A percentile compares a stretch with the other conserved stretches of the same genome.
phyloP scores from a whole-genome alignment of 1,140 invertebrate species.

The Drosophila eugracilis region DNA sequence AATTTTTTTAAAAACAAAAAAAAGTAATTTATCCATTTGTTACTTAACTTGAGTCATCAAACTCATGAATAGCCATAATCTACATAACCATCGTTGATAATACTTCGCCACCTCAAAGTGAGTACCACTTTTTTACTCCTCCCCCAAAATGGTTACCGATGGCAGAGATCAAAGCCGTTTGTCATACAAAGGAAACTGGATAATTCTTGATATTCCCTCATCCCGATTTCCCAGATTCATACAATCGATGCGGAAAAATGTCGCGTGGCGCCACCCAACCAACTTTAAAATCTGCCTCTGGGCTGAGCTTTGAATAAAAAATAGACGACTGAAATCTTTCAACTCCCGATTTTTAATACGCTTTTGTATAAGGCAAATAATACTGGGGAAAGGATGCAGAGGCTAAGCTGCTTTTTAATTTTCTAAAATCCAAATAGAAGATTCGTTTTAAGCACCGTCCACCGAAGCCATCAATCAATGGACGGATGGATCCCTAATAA shows the following conservation, averaged over 20 bases:
- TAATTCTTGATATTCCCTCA: constrained; percentile 14
- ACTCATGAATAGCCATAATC: background rate
- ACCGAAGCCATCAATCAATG: constrained; percentile 71
- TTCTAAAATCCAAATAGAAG: constrained; percentile 62
- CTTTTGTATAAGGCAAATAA: constrained; percentile 70
- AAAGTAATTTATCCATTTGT: background rate
- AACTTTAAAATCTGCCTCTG: constrained; percentile 46
- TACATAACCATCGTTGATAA: constrained; percentile 8
- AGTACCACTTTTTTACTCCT: constrained; percentile 1
- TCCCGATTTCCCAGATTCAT: constrained; percentile 1
- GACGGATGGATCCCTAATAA: constrained; percentile 54
- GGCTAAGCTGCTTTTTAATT: constrained; percentile 77
- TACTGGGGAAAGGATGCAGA: constrained; percentile 20
- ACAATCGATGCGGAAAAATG: constrained; percentile 74
- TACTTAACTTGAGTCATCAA: background rate
- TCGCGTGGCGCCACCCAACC: constrained; percentile 66
- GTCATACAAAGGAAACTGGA: constrained; percentile 54
- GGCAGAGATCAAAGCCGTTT: constrained; percentile 60
- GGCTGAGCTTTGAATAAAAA: constrained; percentile 12
- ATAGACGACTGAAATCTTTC: constrained; percentile 33
- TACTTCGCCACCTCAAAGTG: constrained; percentile 21
- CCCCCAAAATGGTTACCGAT: background rate
- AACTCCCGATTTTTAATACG: constrained; percentile 54
- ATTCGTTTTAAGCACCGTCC: constrained; percentile 46
- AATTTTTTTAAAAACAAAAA: too few species aligned